Conservation (phyloP, 1,140 invertebrate species). For the Ditylenchus dipsaci region DNA sequence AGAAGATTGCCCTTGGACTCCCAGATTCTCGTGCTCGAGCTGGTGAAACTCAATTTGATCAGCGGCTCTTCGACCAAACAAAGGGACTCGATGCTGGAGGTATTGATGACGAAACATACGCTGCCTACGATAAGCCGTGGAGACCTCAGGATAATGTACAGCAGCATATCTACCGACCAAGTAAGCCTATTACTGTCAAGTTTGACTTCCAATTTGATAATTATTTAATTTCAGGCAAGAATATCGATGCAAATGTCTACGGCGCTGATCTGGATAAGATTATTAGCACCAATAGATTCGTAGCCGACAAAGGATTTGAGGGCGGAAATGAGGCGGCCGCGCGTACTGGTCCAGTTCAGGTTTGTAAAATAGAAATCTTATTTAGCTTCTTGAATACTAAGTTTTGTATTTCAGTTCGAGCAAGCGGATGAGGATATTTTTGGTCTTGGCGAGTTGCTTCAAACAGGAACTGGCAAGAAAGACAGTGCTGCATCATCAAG, state of each 20-base stretch:
- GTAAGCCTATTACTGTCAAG: slow-evolving; percentile 62
- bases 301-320: slow-evolving; percentile 38
- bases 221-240: slow-evolving; percentile 41
- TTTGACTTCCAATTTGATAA: not conserved
- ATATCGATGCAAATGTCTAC: slow-evolving; percentile 35
- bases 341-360: slow-evolving; percentile 41
- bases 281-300: slow-evolving; percentile 40
- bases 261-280: slow-evolving; percentile 45
- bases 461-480: slow-evolving; percentile 20
- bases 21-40: slow-evolving; percentile 63
- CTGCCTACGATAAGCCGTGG: slow-evolving; percentile 86
- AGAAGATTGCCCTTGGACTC: slow-evolving; percentile 93
- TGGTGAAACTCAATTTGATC: slow-evolving; percentile 85
- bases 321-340: slow-evolving; percentile 22
- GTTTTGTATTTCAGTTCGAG: slow-evolving; percentile 3
- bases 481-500: slow-evolving; percentile 23
- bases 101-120: slow-evolving; percentile 93
- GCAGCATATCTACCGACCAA: slow-evolving; percentile 84
- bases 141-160: slow-evolving; percentile 71
- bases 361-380: slow-evolving; percentile 10
- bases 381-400: not conserved
- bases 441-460: slow-evolving; percentile 39
- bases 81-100: slow-evolving; percentile 90
- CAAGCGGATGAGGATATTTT: slow-evolving; percentile 43
- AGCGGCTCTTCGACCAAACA: slow-evolving; percentile 83